phyloP scores from a whole-genome alignment of 2,888 invertebrate genomes.

The Osmoderma eremita region DNA sequence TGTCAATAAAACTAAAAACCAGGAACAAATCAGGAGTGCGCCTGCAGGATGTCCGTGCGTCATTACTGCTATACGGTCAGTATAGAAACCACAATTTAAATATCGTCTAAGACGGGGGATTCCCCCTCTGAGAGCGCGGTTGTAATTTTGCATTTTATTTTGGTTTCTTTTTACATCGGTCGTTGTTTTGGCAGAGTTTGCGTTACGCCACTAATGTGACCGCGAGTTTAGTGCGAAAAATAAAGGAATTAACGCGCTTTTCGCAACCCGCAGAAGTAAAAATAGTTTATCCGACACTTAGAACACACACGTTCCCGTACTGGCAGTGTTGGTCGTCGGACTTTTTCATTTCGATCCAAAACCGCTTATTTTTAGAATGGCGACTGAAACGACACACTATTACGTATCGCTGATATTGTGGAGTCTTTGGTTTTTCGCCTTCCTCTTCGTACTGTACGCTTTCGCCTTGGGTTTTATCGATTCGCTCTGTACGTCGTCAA shows the following conservation, averaged over 20 bases:
- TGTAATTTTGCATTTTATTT: slow-evolving; percentile 2
- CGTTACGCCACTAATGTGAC: too few species aligned
- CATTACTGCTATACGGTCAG: slow-evolving; percentile 40
- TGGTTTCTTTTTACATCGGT: too few species aligned
- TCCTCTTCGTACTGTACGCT: slow-evolving; percentile 54
- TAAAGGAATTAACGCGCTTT: too few species aligned
- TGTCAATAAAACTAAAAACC: background rate
- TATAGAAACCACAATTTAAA: background rate
- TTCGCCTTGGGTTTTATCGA: slow-evolving; percentile 55
- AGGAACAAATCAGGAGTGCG: background rate
- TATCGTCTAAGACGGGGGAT: background rate
- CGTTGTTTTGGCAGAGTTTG: too few species aligned
- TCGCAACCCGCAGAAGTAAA: too few species aligned
- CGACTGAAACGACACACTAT: background rate
- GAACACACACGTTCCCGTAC: too few species aligned
- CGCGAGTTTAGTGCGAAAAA: too few species aligned
- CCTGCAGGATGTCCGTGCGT: slow-evolving; percentile 20
- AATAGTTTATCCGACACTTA: background rate
- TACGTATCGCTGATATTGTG: slow-evolving; percentile 18
- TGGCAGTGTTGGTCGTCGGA: too few species aligned
- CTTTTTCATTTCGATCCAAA: background rate
- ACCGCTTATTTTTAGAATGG: slow-evolving; percentile 10
- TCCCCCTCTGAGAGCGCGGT: background rate
- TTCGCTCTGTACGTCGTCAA: slow-evolving; percentile 43
- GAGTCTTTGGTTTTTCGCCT: slow-evolving; percentile 51